Evolutionary conservation across 2,888 invertebrate genomes (phyloP), one percentile per base, ranked within the genome.

Genomic region (Noctua pronuba): DNA sequence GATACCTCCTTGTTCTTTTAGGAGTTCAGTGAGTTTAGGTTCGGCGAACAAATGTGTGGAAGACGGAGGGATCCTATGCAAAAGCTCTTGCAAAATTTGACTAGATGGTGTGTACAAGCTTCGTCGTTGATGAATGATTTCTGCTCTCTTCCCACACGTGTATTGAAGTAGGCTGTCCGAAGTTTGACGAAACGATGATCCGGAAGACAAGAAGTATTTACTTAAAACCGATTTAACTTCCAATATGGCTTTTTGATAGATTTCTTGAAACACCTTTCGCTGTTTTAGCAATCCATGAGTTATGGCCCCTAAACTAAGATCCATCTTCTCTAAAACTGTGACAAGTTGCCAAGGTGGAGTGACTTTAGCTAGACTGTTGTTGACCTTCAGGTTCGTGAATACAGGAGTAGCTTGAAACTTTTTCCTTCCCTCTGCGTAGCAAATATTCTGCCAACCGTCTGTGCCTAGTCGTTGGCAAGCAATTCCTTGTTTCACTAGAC

Each of bases 381-480:
- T 77, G 18, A 77, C 10, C 58, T 66, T 58, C 0, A 77, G 44
- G n/a, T 66, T 66, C 4, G 77, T 58, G 24, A 77, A 77, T 21
- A 77, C 65, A 58, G 77, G 77, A 46, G 65, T 0, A 16, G 77
- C 77, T 0, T 66, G 38, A 65, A 77, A 58, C 21, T 49, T 58
- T 31, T 35, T 58, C 38, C 31, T 28, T n/a, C 24, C 77, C 1
- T 77, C 76, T 66, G 13, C 16, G 21, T 49, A 66, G 16, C 16
- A 46, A 18, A 77, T 66, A 16, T 66, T 77, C 21, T 31, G 55
- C 77, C 77, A 77, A 21, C 46, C 38, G 21, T 77, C 77, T 66
- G 77, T 77, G 2, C 18, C 77, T 2, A 78, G 58, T 0, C 77
- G 78, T 58, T 77, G 77, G 21, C 79, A 66, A 58, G 77, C 66